A percentile compares a stretch with the other conserved stretches of the same genome.
Evolutionary conservation across 2,113 vertebrate species (phyloP).

Genomic region (Anoura caudifer): DNA sequence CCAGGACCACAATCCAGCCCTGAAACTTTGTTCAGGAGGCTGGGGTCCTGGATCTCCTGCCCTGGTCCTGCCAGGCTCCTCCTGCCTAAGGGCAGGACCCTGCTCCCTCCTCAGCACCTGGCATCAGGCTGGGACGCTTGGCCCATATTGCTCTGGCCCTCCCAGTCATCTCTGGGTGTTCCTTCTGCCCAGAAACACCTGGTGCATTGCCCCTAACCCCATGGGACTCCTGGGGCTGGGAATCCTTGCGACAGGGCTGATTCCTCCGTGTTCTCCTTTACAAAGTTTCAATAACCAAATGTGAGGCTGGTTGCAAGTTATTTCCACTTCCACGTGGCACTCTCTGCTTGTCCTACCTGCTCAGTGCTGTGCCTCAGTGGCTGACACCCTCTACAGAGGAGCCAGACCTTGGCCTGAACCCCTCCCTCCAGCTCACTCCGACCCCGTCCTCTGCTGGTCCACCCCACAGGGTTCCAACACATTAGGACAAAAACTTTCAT

Average conservation of each 20-base stretch:
- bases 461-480: background rate
- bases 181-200: background rate
- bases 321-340: constrained; percentile 40
- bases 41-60: background rate
- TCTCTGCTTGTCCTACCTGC: background rate
- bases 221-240: fast-evolving
- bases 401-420: background rate
- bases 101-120: background rate
- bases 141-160: too few relatives aligned
- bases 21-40: background rate
- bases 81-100: background rate
- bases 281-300: constrained; percentile 71
- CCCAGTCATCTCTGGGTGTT: background rate
- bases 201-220: background rate
- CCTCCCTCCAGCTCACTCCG: background rate
- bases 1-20: background rate
- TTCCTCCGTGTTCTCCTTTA: constrained; percentile 63
- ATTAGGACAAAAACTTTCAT: background rate
- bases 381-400: background rate
- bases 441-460: background rate
- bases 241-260: background rate
- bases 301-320: constrained; percentile 67
- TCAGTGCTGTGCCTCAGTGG: background rate
- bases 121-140: background rate
- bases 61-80: background rate